phyloP scores from a whole-genome alignment of 2,888 invertebrate species.

The Stomorhina lunata region DNA sequence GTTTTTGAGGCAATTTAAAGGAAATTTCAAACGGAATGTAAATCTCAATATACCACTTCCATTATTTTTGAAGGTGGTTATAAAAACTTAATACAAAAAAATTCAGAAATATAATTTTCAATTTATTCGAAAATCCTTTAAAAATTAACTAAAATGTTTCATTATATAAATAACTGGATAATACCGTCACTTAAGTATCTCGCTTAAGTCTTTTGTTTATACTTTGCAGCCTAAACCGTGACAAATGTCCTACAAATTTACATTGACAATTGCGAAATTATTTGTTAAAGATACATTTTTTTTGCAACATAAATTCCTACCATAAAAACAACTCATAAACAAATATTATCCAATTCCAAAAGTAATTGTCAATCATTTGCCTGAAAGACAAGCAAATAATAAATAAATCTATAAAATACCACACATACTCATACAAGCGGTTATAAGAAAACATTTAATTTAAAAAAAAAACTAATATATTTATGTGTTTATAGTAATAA shows the following conservation, averaged over 20 bases:
- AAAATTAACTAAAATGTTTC: background rate
- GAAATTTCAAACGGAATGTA: no score
- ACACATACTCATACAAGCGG: no score
- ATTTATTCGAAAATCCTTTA: no score
- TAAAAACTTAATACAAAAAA: no score
- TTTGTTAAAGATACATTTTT: background rate
- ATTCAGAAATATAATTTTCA: no score
- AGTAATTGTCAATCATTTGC: slow-evolving; percentile 52
- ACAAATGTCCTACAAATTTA: slow-evolving; percentile 22
- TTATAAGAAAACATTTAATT: slow-evolving; percentile 6
- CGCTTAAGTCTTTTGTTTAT: slow-evolving; percentile 44
- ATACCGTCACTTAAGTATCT: background rate
- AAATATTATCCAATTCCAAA: slow-evolving; percentile 7
- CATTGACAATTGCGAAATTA: slow-evolving; percentile 1
- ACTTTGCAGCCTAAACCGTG: background rate
- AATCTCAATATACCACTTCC: no score
- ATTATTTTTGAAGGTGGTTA: no score
- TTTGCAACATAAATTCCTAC: background rate
- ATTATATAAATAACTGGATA: background rate
- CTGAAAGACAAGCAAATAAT: slow-evolving; percentile 42
- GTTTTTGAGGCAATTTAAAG: no score
- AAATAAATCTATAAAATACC: slow-evolving; percentile 47
- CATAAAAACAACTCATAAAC: background rate
- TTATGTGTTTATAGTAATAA: slow-evolving; percentile 41
- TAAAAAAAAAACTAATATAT: slow-evolving; percentile 6